Evolutionary conservation across 2,113 vertebrate species (phyloP).

Genomic region (Plotosus lineatus): DNA sequence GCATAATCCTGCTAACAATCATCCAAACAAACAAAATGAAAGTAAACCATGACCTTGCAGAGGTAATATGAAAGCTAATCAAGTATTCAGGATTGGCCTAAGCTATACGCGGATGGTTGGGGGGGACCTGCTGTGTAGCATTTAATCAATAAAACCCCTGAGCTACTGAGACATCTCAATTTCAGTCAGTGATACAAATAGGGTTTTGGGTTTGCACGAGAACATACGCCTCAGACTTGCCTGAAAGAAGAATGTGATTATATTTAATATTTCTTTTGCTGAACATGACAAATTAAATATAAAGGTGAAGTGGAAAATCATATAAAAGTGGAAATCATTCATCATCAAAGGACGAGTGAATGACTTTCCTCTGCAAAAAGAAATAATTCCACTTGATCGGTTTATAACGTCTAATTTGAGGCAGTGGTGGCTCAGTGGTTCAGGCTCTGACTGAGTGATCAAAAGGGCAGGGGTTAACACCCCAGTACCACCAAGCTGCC

Average conservation of each 20-base stretch:
- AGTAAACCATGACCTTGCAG: no score
- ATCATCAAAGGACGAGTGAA: background rate
- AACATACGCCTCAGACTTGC: background rate
- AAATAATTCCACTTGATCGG: background rate
- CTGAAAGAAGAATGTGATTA: constrained; percentile 9
- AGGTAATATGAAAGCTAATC: background rate
- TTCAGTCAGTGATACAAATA: background rate
- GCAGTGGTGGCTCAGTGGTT: no score
- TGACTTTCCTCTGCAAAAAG: background rate
- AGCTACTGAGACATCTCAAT: constrained; percentile 8
- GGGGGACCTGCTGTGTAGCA: no score
- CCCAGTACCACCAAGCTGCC: no score
- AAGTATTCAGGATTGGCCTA: background rate
- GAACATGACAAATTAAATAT: constrained; percentile 27
- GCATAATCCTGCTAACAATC: no score
- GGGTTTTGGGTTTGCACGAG: background rate
- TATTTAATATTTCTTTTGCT: background rate
- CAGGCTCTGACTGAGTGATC: no score
- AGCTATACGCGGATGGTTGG: background rate
- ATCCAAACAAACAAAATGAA: no score
- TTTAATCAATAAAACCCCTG: constrained; percentile 17
- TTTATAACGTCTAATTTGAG: background rate
- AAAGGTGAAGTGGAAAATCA: constrained; percentile 18
- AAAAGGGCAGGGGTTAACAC: no score
- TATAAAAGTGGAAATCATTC: background rate